These are phyloP conservation scores for Laticauda laticaudata DNA, from an alignment of 2,113 vertebrate species.

Conservation along the genomic window DNA sequence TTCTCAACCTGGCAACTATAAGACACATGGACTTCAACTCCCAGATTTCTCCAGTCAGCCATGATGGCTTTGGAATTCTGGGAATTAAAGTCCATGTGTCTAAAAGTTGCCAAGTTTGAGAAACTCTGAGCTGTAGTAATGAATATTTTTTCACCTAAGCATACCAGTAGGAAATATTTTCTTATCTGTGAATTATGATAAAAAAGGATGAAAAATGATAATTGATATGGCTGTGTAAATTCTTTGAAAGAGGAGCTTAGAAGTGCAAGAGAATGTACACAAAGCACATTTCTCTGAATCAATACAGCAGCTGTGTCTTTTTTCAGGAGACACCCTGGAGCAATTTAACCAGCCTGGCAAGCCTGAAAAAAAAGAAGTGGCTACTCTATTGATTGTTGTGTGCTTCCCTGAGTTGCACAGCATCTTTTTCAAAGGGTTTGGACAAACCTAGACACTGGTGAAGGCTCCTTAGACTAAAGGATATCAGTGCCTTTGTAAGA, in stretches of 20 bases:
- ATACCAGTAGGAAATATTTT: not conserved
- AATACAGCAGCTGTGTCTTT: not conserved
- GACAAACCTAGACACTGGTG: not conserved
- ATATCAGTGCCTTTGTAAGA: not conserved
- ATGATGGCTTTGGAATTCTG: not conserved
- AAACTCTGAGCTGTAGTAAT: not conserved
- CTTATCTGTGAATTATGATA: not conserved
- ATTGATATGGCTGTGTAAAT: not conserved
- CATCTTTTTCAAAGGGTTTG: not conserved
- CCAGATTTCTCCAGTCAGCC: not conserved
- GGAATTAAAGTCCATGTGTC: not conserved
- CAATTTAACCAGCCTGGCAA: not conserved
- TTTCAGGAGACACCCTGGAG: not conserved
- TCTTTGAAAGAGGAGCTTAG: not conserved
- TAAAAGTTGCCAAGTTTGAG: not conserved
- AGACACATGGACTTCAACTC: not conserved
- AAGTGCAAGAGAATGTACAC: not conserved
- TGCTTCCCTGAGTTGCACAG: not conserved
- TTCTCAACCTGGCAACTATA: not conserved
- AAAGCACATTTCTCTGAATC: not conserved
- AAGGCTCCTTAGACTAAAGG: not conserved
- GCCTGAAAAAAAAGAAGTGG: not conserved
- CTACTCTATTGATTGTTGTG: not conserved
- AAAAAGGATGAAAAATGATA: not conserved
- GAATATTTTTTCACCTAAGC: not conserved